Evolutionary conservation across 2,888 invertebrate species (phyloP), one percentile per base, ranked within the genome.

Genomic region (Mayetiola destructor): DNA sequence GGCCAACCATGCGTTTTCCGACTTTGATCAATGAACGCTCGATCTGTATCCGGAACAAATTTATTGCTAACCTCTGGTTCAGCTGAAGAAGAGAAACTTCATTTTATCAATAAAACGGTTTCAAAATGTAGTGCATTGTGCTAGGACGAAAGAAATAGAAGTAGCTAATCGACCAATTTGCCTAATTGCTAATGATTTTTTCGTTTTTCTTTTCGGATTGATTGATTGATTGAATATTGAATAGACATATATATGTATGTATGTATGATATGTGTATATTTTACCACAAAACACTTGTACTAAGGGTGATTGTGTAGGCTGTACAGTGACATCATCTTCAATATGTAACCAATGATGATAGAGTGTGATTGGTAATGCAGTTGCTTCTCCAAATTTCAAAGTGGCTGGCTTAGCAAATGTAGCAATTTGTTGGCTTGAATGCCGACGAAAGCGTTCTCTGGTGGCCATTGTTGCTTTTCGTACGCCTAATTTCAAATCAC

Each of bases 281-380:
- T 12, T 9, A 6, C 6, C 12, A 32, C 32, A 32, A 32, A 32
- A 32, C 6, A 32, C 6, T 12, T 32, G 12, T 32, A 32, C n/a
- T n/a, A n/a, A n/a, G n/a, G n/a, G n/a, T n/a, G 48, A n/a, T 48
- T 27, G 48, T 27, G 48, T 48, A 27, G 27, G 48, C n/a, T n/a
- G n/a, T 16, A 16, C n/a, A 9, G 16, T 39, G 9, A n/a, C 5
- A 14, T n/a, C 12, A 5, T 32, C 53, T 18, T 53, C 20, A 6
- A 32, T 20, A 14, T 32, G 32, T 30, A 53, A 30, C 30, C 32
- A 53, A 30, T 53, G 67, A 58, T 75, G 74, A 59, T 74, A 75
- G 32, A 76, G 67, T 61, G 75, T 73, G 21, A 75, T 67, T 58
- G 76, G 76, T 62, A 76, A 68, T 56, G 69, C 68, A 53, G 69